phyloP scores from a whole-genome alignment of 2,797 vertebrate species.

The Microhierax caerulescens region DNA sequence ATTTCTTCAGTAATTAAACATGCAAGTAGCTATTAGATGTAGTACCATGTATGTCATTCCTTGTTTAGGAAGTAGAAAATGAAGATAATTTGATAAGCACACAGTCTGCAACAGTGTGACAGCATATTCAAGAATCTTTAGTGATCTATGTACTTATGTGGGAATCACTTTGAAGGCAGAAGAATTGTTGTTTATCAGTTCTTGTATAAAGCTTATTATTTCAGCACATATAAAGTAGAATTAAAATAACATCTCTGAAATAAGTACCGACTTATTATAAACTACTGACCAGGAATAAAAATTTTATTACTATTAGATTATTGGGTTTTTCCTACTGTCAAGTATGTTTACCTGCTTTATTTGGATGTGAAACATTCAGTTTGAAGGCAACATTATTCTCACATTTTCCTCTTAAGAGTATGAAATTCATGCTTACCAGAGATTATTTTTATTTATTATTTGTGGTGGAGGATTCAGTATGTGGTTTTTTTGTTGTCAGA shows the following conservation, averaged over 20 bases:
- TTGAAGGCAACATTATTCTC: background rate
- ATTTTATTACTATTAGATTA: background rate
- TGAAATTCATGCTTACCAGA: background rate
- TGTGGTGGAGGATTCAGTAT: background rate
- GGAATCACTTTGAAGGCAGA: background rate
- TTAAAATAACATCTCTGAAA: background rate
- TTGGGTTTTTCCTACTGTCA: background rate
- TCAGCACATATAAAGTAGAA: background rate
- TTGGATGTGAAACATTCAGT: background rate
- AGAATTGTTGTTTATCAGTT: background rate
- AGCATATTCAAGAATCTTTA: background rate
- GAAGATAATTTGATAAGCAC: background rate
- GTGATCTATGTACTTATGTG: background rate
- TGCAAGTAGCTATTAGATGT: background rate
- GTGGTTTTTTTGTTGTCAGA: background rate
- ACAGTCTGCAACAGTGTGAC: background rate
- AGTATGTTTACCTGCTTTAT: background rate
- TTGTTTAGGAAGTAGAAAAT: background rate
- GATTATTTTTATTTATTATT: background rate
- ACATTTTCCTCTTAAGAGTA: background rate
- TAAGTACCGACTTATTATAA: background rate
- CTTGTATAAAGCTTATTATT: background rate
- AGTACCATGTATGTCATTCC: background rate
- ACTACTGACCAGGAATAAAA: background rate
- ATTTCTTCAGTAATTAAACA: background rate